These are phyloP conservation scores for Agonopterix alstromeriana DNA, from an alignment of 2,888 invertebrate genomes.

Conservation along the genomic window DNA sequence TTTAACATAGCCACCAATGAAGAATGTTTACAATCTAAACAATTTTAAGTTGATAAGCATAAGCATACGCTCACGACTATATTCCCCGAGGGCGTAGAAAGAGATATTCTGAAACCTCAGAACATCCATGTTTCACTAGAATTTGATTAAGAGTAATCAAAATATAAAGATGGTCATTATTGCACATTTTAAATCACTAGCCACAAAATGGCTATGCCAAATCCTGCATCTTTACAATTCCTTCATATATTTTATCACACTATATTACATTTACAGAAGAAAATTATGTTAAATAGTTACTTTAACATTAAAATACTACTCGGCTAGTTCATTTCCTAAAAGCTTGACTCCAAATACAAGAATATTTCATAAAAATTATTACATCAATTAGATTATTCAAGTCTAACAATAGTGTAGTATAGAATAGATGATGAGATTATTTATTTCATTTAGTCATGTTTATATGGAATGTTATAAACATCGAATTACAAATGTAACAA, in stretches of 20 bases:
- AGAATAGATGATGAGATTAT: constrained; percentile 12
- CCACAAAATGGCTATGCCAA: constrained; percentile 4
- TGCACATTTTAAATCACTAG: not conserved
- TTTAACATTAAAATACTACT: constrained; percentile 23
- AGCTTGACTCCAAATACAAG: constrained; percentile 18
- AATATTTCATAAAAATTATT: constrained; percentile 5
- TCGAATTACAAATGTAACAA: constrained; percentile 6
- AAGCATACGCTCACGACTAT: no score
- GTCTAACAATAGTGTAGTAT: not conserved
- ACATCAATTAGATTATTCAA: no score
- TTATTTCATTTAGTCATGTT: constrained; percentile 21
- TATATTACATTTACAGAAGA: constrained; percentile 12
- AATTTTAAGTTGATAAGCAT: no score
- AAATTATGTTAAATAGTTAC: constrained; percentile 14
- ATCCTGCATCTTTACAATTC: constrained; percentile 1
- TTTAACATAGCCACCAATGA: constrained; percentile 16
- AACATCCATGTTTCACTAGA: no score
- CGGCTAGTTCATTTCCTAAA: constrained; percentile 25
- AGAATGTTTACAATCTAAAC: no score
- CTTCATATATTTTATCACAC: not conserved
- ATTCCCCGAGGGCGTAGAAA: no score
- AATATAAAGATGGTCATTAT: no score
- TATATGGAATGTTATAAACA: constrained; percentile 45
- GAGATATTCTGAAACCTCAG: no score
- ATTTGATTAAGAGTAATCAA: no score